phyloP scores from a whole-genome alignment of 2,113 vertebrate species.

The Neolamprologus kungweensis region DNA sequence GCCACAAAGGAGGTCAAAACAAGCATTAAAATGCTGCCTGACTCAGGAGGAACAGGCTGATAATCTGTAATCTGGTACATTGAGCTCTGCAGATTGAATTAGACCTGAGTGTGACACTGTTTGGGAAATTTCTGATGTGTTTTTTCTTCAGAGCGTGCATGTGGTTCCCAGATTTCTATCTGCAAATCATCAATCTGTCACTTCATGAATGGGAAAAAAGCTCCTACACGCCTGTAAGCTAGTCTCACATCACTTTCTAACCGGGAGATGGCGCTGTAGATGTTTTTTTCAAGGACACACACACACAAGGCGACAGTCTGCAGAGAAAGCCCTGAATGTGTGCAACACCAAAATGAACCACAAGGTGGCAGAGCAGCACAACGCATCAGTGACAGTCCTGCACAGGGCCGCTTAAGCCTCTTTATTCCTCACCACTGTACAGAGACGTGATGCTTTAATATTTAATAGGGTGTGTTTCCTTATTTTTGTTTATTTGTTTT shows the following conservation, averaged over 20 bases:
- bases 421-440: neutral
- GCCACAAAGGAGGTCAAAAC: neutral
- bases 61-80: neutral
- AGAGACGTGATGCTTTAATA: neutral
- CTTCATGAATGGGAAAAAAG: neutral
- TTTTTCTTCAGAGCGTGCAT: neutral
- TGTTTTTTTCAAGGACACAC: neutral
- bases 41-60: neutral
- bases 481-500: neutral
- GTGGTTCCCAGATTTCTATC: neutral
- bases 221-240: neutral
- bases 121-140: neutral
- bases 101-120: neutral
- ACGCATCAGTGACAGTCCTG: neutral
- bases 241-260: neutral
- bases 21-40: neutral
- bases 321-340: neutral
- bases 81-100: neutral
- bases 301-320: neutral
- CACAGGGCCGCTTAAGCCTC: neutral
- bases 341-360: conserved; percentile 1
- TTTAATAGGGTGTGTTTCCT: neutral
- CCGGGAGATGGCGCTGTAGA: conserved; percentile 17
- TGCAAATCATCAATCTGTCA: neutral
- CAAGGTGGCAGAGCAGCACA: conserved; percentile 3